Conservation (phyloP, 2,797 vertebrate genomes). For the Cebuella pygmaea region DNA sequence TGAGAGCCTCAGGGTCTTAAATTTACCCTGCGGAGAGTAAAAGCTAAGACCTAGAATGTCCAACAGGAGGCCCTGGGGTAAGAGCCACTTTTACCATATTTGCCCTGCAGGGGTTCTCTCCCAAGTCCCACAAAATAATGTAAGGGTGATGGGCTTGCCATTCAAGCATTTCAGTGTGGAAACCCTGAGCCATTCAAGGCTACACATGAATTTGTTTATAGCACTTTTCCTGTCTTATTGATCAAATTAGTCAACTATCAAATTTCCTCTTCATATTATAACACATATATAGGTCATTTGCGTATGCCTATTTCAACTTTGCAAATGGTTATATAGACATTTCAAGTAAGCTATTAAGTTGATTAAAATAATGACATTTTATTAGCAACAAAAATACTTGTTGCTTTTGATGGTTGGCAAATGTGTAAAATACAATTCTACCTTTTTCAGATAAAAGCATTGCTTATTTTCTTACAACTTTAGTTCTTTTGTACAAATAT, state of each 20-base stretch:
- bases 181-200: not conserved
- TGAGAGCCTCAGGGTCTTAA: not conserved
- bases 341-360: not conserved
- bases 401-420: not conserved
- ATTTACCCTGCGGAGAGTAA: not conserved
- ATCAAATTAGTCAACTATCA: not conserved
- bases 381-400: not conserved
- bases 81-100: not conserved
- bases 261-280: constrained; percentile 21
- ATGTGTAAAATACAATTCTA: not conserved
- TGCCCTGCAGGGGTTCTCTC: not conserved
- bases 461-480: not conserved
- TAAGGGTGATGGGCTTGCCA: not conserved
- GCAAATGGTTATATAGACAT: not conserved
- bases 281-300: not conserved
- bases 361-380: constrained; percentile 26
- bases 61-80: not conserved
- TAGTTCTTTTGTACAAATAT: constrained; percentile 29
- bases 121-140: not conserved
- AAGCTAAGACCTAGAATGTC: not conserved
- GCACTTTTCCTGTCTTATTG: constrained; percentile 3
- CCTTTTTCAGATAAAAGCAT: not conserved
- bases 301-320: not conserved
- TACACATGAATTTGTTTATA: not conserved
- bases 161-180: not conserved